Conservation (phyloP, 2,888 invertebrate species). For the Scrobipalpa atriplicella region DNA sequence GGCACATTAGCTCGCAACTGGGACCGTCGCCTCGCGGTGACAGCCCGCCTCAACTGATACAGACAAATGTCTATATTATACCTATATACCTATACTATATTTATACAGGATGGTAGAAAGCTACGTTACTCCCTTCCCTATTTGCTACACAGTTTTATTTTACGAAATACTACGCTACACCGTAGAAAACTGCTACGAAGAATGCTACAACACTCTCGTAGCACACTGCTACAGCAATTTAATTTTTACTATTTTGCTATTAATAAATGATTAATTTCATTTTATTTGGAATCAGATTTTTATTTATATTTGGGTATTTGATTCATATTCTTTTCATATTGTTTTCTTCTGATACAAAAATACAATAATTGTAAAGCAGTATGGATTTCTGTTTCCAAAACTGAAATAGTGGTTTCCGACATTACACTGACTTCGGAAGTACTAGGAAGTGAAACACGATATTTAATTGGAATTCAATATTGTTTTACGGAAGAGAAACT, state of each 20-base stretch:
- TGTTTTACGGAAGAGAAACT: constrained; percentile 1
- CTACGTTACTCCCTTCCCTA: no score
- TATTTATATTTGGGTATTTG: no score
- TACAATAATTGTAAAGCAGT: no score
- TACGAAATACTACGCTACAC: neutral
- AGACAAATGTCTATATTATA: neutral
- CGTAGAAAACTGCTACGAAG: neutral
- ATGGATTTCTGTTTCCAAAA: no score
- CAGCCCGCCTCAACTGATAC: constrained; percentile 11
- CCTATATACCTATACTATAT: no score
- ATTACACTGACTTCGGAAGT: neutral
- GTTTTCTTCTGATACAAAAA: no score
- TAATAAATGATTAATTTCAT: no score
- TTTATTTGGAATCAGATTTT: no score
- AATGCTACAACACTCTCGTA: neutral
- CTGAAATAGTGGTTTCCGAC: neutral
- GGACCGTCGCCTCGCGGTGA: constrained; percentile 27
- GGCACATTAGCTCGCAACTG: constrained; percentile 55
- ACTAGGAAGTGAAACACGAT: constrained; percentile 3
- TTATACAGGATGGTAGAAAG: no score
- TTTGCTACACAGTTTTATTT: neutral
- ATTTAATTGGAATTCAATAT: neutral
- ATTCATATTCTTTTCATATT: no score
- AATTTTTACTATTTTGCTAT: neutral
- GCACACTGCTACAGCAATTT: no score